Evolutionary conservation across 30 jellyfish, hydroid and myxozoan genomes (phyloP).

Genomic region (Pelagia noctiluca): DNA sequence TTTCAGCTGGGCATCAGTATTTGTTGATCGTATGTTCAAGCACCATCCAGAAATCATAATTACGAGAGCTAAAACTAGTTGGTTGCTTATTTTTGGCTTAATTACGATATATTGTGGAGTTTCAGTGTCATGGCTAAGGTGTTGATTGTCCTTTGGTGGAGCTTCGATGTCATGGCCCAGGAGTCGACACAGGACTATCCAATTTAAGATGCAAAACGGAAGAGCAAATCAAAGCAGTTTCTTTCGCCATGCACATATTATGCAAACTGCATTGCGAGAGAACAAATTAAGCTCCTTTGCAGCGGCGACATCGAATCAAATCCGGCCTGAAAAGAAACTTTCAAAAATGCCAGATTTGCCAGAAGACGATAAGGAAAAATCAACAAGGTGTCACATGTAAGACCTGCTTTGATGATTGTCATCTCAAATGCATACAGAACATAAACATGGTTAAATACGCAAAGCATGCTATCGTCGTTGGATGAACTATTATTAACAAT

Average conservation of each 20-base stretch:
- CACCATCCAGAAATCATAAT: constrained; percentile 49
- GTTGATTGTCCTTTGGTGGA: too few relatives aligned
- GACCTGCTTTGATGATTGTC: constrained; percentile 52
- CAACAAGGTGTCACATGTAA: constrained; percentile 41
- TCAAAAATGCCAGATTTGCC: constrained; percentile 35
- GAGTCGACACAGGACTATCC: constrained; percentile 10
- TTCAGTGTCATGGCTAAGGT: too few relatives aligned
- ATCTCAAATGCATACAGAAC: constrained; percentile 43
- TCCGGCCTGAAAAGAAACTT: constrained; percentile 29
- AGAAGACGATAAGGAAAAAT: constrained; percentile 45
- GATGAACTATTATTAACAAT: constrained; percentile 59
- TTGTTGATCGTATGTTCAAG: constrained; percentile 24
- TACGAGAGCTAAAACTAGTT: constrained; percentile 32
- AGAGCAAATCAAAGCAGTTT: constrained; percentile 1
- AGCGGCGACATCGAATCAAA: constrained; percentile 30
- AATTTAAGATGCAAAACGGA: background rate
- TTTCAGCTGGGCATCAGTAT: constrained; percentile 41
- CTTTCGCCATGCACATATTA: constrained; percentile 27
- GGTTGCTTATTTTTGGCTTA: constrained; percentile 18
- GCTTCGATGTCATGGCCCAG: too few relatives aligned
- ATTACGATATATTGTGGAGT: constrained; percentile 1
- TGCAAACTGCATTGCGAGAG: constrained; percentile 11
- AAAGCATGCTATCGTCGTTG: constrained; percentile 68
- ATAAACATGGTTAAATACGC: constrained; percentile 57
- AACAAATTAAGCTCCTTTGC: constrained; percentile 37